Percentiles rank a stretch among this genome's conserved stretches.
phyloP scores from a whole-genome alignment of 1,140 invertebrate species.

The Aphelinus certus region DNA sequence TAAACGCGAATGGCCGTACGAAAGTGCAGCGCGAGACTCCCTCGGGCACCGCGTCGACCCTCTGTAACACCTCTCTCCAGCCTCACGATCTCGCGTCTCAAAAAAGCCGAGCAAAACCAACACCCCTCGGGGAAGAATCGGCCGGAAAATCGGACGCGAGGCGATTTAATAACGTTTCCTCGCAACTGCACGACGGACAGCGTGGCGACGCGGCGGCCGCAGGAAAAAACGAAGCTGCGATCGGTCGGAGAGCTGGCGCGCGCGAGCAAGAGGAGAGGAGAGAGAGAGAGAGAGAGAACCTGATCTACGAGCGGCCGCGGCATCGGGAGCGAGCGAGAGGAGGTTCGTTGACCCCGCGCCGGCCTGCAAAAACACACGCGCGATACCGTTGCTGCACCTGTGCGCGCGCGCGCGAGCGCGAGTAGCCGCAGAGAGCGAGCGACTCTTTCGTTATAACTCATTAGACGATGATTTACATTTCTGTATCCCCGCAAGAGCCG shows the following conservation, averaged over 20 bases:
- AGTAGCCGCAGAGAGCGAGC: constrained; percentile 14
- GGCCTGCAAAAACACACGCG: constrained; percentile 61
- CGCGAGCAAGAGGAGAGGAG: not conserved
- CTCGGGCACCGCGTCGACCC: too few relatives aligned
- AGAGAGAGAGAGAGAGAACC: not conserved
- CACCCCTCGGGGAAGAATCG: too few relatives aligned
- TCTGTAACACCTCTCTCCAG: too few relatives aligned
- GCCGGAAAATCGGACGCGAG: too few relatives aligned
- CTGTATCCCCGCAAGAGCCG: not conserved
- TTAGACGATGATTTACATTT: constrained; percentile 39
- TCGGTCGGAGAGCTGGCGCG: too few relatives aligned
- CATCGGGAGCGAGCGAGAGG: constrained; percentile 33
- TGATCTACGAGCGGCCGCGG: not conserved
- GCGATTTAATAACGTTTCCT: too few relatives aligned
- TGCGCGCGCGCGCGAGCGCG: constrained; percentile 29
- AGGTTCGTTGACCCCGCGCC: constrained; percentile 32
- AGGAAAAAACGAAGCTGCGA: not conserved
- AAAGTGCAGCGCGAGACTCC: too few relatives aligned
- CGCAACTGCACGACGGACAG: too few relatives aligned
- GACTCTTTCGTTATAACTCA: constrained; percentile 38
- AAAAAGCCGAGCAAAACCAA: too few relatives aligned
- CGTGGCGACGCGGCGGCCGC: not conserved
- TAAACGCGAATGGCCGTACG: too few relatives aligned
- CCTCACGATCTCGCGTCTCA: too few relatives aligned
- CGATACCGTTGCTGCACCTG: constrained; percentile 60